phyloP scores from a whole-genome alignment of 1,140 invertebrate species.

The Sitobion miscanthi region DNA sequence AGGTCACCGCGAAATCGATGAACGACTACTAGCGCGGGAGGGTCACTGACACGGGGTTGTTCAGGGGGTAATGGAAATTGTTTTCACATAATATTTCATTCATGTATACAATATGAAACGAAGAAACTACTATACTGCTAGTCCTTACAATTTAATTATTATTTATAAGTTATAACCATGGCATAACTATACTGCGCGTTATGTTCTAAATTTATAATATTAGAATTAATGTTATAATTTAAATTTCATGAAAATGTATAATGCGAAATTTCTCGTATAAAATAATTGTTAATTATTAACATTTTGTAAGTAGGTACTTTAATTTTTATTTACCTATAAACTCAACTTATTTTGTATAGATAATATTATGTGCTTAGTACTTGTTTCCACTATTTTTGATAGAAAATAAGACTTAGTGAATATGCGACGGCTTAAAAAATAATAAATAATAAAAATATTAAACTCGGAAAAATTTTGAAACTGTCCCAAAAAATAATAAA shows the following conservation, averaged over 20 bases:
- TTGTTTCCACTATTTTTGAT: not conserved
- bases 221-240: not conserved
- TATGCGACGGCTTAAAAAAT: not conserved
- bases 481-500: too few species aligned
- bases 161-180: not conserved
- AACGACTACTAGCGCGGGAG: not conserved
- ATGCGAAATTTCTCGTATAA: not conserved
- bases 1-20: not conserved
- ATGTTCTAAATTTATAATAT: too few species aligned
- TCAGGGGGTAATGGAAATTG: not conserved
- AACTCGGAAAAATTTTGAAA: too few species aligned
- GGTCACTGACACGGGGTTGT: not conserved
- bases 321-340: not conserved
- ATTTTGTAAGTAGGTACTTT: not conserved
- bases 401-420: not conserved
- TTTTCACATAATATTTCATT: slow-evolving; percentile 25
- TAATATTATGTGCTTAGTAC: not conserved
- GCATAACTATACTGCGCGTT: not conserved
- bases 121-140: not conserved
- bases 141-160: not conserved
- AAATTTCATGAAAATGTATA: not conserved
- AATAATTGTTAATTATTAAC: not conserved
- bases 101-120: not conserved
- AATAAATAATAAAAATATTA: not conserved
- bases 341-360: not conserved